Conservation (phyloP, 2,113 vertebrate species). For the Gymnobelideus leadbeateri region DNA sequence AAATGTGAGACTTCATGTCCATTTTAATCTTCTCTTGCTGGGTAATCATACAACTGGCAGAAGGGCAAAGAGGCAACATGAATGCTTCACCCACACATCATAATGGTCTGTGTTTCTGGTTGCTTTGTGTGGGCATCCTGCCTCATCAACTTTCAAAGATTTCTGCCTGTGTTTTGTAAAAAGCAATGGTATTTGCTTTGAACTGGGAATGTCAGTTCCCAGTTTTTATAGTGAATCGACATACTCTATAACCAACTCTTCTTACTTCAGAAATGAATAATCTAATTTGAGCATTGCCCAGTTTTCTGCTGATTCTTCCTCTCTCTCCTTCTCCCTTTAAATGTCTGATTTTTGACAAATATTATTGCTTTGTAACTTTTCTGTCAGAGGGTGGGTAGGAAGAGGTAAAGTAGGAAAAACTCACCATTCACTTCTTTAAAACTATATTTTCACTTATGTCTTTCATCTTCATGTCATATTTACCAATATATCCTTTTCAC, state of each 20-base stretch:
- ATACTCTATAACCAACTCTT: constrained; percentile 8
- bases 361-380: not conserved
- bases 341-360: not conserved
- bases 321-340: not conserved
- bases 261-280: constrained; percentile 28
- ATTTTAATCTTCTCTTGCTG: constrained; percentile 10
- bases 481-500: not conserved
- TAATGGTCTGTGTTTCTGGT: not conserved
- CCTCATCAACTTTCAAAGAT: constrained; percentile 7
- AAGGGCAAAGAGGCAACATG: not conserved
- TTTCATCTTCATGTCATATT: not conserved
- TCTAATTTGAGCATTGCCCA: not conserved
- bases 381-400: not conserved
- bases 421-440: not conserved
- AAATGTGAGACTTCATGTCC: constrained; percentile 12
- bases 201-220: not conserved
- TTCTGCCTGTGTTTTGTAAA: not conserved
- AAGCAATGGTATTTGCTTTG: not conserved
- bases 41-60: constrained; percentile 41
- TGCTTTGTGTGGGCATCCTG: not conserved
- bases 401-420: not conserved
- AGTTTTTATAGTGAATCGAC: not conserved
- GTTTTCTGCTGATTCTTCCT: constrained; percentile 45
- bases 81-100: not conserved
- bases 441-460: not conserved